phyloP scores from a whole-genome alignment of 2,888 invertebrate species.

The Limnephilus rhombicus region DNA sequence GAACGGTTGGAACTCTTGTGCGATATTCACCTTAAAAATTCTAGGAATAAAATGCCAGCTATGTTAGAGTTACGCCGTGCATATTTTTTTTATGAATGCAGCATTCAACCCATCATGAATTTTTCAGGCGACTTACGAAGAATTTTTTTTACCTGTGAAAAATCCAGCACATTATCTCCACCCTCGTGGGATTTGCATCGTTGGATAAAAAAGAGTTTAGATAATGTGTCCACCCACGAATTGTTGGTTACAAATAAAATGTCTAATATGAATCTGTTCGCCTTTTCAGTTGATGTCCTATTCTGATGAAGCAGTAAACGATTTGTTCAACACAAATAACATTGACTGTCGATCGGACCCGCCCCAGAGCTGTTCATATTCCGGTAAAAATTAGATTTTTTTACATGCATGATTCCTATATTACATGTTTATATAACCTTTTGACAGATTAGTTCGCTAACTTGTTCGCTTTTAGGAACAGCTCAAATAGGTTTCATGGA shows the following conservation, averaged over 20 bases:
- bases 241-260: not conserved
- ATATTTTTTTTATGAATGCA: too few relatives aligned
- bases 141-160: not conserved
- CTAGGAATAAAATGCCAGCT: not conserved
- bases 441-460: too few relatives aligned
- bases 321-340: slow-evolving; percentile 73
- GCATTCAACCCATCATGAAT: not conserved
- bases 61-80: not conserved
- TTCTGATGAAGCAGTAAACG: slow-evolving; percentile 72
- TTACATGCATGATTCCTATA: not conserved
- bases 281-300: slow-evolving; percentile 75
- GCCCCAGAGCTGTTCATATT: slow-evolving; percentile 73
- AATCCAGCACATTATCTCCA: not conserved
- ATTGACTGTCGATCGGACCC: slow-evolving; percentile 73
- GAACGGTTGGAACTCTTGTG: too few relatives aligned
- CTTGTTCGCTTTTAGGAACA: too few relatives aligned
- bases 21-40: not conserved
- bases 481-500: too few relatives aligned
- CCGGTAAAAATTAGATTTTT: slow-evolving; percentile 69
- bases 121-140: not conserved
- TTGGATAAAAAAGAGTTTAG: not conserved
- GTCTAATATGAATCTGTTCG: slow-evolving; percentile 37
- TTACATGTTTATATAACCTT: too few relatives aligned
- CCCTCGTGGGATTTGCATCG: not conserved
- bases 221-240: not conserved